These are phyloP conservation scores for Steatornis caripensis DNA, from an alignment of 2,113 vertebrate genomes.

Conservation along the genomic window DNA sequence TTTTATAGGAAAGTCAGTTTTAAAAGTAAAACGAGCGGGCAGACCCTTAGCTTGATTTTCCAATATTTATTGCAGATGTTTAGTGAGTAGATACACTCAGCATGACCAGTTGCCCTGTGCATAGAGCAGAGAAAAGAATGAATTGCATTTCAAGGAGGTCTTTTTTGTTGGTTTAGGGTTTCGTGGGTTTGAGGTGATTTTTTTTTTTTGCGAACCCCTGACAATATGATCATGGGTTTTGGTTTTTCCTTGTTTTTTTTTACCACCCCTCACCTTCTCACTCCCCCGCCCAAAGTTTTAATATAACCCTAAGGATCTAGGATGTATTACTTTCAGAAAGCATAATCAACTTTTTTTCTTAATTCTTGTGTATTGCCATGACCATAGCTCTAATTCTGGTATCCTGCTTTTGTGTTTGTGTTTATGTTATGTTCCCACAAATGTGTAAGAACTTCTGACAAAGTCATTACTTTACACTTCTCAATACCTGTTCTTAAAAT, in stretches of 20 bases:
- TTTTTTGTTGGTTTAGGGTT: not conserved
- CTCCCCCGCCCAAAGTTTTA: too few relatives aligned
- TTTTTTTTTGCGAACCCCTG: not conserved
- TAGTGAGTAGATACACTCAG: not conserved
- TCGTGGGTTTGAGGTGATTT: not conserved
- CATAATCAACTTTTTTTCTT: not conserved
- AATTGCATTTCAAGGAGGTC: not conserved
- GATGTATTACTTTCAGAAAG: not conserved
- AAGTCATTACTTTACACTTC: not conserved
- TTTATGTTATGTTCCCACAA: not conserved
- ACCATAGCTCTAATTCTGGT: not conserved
- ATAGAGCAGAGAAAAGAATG: rapidly evolving
- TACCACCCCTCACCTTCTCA: rapidly evolving
- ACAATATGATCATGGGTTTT: not conserved
- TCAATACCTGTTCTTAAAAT: not conserved
- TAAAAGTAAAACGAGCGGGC: not conserved
- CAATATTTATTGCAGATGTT: not conserved
- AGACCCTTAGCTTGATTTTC: not conserved
- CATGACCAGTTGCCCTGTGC: not conserved
- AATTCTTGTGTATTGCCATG: too few relatives aligned
- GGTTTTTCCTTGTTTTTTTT: not conserved
- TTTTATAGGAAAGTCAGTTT: not conserved
- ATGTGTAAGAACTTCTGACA: not conserved
- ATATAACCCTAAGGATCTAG: not conserved
- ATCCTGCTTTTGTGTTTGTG: not conserved